Evolutionary conservation across 92 coral and sea anemone species (phyloP), one percentile per base, ranked within the genome.

Genomic region (Muricea muricata): DNA sequence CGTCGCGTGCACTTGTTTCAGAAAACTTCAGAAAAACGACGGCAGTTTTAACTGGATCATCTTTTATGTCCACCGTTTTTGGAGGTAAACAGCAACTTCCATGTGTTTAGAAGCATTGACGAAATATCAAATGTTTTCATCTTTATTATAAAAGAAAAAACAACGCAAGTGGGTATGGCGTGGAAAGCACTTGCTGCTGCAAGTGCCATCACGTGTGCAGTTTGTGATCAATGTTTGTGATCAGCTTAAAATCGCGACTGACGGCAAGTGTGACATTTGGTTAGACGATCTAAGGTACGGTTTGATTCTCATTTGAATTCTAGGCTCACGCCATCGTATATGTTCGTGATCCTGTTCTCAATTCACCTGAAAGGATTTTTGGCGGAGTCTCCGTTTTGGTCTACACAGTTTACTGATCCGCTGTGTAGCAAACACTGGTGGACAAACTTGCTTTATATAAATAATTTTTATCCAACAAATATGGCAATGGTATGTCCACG

Each of bases 401-500:
- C 65, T 80, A 29, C 77, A 0, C 52, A 55, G 14, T 50, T 63
- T n/a, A 33, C 33, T 24, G 84, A 75, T 31, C 52, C 50, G 32
- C 0, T 56, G 12, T 94, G 98, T 61, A 71, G 79, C 79, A 87
- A 85, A 65, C 87, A 94, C 60, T 94, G 98, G 98, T 94, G 98
- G 98, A 94, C 97, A 39, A 94, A 94, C 65, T 87, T 94, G 7
- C 85, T 94, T 41, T 94, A 94, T 76, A 93, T 94, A 82, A 94
- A 94, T 89, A 94, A 94, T 72, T 93, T 94, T 61, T 91, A n/a
- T n/a, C n/a, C n/a, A n/a, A n/a, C n/a, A n/a, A n/a, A n/a, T n/a
- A n/a, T n/a, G n/a, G n/a, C n/a, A n/a, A n/a, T n/a, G n/a, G n/a
- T n/a, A n/a, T n/a, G n/a, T n/a, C n/a, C n/a, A n/a, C n/a, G n/a